Conservation (phyloP, 2,113 vertebrate species). For the Carassius gibelio region DNA sequence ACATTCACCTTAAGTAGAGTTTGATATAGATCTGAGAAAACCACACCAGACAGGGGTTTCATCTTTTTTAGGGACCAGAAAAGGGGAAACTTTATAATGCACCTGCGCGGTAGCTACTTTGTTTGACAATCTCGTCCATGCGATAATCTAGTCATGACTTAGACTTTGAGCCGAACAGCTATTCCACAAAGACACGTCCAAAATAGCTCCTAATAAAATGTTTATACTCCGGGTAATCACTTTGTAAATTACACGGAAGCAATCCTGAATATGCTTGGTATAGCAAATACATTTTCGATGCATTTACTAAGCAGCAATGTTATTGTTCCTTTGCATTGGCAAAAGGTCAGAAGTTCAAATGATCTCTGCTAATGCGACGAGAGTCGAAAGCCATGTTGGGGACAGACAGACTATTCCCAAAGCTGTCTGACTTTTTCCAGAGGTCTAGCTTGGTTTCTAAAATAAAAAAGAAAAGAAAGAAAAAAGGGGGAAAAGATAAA, state of each 20-base stretch:
- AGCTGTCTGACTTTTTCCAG: slow-evolving; percentile 46
- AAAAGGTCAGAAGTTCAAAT: slow-evolving; percentile 86
- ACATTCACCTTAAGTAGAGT: slow-evolving; percentile 53
- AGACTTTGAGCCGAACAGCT: slow-evolving; percentile 5
- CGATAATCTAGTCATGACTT: slow-evolving; percentile 37
- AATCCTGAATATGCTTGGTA: too few species aligned
- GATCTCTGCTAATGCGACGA: slow-evolving; percentile 67
- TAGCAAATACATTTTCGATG: not conserved
- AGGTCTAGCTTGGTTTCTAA: not conserved
- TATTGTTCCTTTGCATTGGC: slow-evolving; percentile 70
- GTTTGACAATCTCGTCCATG: slow-evolving; percentile 58
- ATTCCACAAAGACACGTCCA: not conserved
- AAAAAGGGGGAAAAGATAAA: not conserved
- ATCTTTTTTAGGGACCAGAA: slow-evolving; percentile 43
- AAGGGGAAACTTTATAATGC: slow-evolving; percentile 39
- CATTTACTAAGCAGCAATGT: not conserved
- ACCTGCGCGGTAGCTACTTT: slow-evolving; percentile 27
- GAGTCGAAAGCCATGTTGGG: slow-evolving; percentile 61
- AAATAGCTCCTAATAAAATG: not conserved
- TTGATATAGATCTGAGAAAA: slow-evolving; percentile 58
- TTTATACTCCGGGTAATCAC: not conserved
- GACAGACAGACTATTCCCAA: slow-evolving; percentile 54
- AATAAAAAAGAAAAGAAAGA: not conserved
- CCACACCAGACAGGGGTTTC: slow-evolving; percentile 56
- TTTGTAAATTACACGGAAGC: not conserved